These are phyloP conservation scores for Sebastes trivittatus DNA, from an alignment of 2,797 vertebrate genomes.

Conservation along the genomic window DNA sequence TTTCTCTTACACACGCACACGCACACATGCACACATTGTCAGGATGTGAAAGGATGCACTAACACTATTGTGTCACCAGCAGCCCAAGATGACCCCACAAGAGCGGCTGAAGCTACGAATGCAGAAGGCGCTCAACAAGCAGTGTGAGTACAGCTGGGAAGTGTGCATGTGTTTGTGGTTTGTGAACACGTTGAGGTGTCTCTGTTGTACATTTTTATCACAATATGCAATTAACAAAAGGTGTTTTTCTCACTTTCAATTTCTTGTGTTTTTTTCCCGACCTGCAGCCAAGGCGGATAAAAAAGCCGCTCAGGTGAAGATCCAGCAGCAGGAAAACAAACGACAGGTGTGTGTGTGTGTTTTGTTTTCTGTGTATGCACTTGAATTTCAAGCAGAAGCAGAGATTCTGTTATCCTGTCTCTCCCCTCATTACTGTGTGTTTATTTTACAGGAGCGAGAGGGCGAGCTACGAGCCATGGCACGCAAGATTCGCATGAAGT, in stretches of 20 bases:
- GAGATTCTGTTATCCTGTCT: not conserved
- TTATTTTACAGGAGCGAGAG: slow-evolving; percentile 87
- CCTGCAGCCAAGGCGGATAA: slow-evolving; percentile 94
- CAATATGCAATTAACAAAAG: not conserved
- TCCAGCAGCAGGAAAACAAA: slow-evolving; percentile 92
- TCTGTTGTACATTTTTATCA: not conserved
- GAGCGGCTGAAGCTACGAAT: slow-evolving; percentile 93
- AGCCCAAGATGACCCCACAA: slow-evolving; percentile 95
- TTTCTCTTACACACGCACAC: slow-evolving; percentile 1
- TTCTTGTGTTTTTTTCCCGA: not conserved
- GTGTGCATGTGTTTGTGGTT: not conserved
- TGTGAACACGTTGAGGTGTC: rapidly evolving
- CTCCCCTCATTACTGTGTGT: slow-evolving; percentile 18
- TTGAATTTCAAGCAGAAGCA: not conserved
- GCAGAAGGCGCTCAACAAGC: slow-evolving; percentile 95
- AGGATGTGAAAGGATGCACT: slow-evolving; percentile 47
- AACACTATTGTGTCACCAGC: slow-evolving; percentile 78
- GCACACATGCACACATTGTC: not conserved
- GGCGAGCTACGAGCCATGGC: slow-evolving; percentile 96
- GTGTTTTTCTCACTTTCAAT: not conserved
- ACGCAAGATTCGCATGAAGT: slow-evolving; percentile 97
- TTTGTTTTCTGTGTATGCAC: slow-evolving; percentile 5
- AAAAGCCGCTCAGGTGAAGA: slow-evolving; percentile 92
- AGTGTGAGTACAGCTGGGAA: slow-evolving; percentile 82
- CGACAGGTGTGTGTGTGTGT: slow-evolving; percentile 83